Percentiles rank a stretch among this genome's conserved stretches.
These are phyloP conservation scores for Ditylenchus dipsaci DNA, from an alignment of 1,140 invertebrate species.

Conservation along the genomic window DNA sequence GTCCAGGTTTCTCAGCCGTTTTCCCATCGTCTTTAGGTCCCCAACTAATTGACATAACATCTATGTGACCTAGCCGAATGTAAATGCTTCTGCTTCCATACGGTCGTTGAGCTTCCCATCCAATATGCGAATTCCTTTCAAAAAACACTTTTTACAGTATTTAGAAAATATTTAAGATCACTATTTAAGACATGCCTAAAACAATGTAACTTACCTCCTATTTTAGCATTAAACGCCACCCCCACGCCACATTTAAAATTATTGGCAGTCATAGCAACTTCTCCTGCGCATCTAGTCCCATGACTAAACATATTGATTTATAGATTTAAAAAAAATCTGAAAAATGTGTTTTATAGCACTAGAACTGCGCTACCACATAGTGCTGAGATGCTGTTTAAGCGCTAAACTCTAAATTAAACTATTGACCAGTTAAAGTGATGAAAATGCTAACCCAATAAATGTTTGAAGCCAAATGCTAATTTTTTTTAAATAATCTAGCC, in stretches of 20 bases:
- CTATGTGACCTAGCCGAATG: slow-evolving; percentile 91
- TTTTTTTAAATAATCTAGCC: too few relatives aligned
- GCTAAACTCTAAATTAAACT: too few relatives aligned
- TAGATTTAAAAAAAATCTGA: background rate
- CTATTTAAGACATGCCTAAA: too few relatives aligned
- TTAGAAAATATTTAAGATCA: too few relatives aligned
- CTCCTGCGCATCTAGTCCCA: slow-evolving; percentile 64
- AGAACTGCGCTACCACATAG: too few relatives aligned
- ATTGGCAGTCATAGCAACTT: slow-evolving; percentile 81
- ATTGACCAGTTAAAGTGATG: background rate
- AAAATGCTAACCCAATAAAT: background rate
- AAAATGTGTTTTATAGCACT: background rate
- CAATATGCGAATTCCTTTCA: slow-evolving; percentile 71
- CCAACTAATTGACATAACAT: slow-evolving; percentile 97
- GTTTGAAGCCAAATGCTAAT: too few relatives aligned
- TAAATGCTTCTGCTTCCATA: slow-evolving; percentile 87
- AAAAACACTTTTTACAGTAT: slow-evolving; percentile 51
- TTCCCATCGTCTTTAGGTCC: slow-evolving; percentile 87
- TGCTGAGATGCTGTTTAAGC: too few relatives aligned
- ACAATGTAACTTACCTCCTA: slow-evolving; percentile 65
- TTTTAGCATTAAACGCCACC: slow-evolving; percentile 82
- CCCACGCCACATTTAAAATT: slow-evolving; percentile 91
- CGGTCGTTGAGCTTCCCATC: slow-evolving; percentile 83
- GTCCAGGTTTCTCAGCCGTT: slow-evolving; percentile 92
- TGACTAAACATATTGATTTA: slow-evolving; percentile 60